Percentiles rank a stretch among this genome's conserved stretches.
phyloP scores from a whole-genome alignment of 2,797 vertebrate species.

The Melanitta fusca region DNA sequence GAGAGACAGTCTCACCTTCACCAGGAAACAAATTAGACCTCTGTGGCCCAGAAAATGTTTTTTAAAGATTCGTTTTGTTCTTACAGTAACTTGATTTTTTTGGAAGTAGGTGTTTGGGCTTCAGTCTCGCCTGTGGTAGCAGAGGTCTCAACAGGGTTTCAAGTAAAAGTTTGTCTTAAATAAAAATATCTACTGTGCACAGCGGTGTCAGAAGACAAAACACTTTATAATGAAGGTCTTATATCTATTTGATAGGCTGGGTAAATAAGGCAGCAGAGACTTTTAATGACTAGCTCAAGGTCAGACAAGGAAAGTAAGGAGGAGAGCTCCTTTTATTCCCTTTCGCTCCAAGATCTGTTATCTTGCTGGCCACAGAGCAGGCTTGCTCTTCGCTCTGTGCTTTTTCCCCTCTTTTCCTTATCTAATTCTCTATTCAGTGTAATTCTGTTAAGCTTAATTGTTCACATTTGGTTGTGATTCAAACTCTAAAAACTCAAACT shows the following conservation, averaged over 20 bases:
- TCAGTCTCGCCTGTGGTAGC: background rate
- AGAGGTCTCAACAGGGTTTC: background rate
- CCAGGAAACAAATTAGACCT: constrained; percentile 42
- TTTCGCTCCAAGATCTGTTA: background rate
- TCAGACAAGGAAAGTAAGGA: background rate
- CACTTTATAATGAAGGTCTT: constrained; percentile 24
- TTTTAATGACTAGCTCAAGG: constrained; percentile 28
- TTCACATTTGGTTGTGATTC: background rate
- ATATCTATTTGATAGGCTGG: background rate
- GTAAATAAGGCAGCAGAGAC: background rate
- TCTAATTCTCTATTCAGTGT: background rate
- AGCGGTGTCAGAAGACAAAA: background rate
- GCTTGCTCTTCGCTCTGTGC: background rate
- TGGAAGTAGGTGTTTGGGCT: background rate
- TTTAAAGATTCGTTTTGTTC: background rate
- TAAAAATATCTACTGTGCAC: background rate
- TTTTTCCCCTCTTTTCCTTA: background rate
- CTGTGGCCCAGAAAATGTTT: background rate
- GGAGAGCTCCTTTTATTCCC: background rate
- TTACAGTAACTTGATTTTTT: background rate
- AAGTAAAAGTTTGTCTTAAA: background rate
- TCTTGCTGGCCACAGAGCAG: background rate
- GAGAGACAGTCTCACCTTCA: constrained; percentile 16
- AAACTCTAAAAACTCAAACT: background rate
- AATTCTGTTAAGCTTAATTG: background rate